A percentile compares a stretch with the other conserved stretches of the same genome.
phyloP scores from a whole-genome alignment of 2,888 invertebrate genomes.

The Lumbricus terrestris region DNA sequence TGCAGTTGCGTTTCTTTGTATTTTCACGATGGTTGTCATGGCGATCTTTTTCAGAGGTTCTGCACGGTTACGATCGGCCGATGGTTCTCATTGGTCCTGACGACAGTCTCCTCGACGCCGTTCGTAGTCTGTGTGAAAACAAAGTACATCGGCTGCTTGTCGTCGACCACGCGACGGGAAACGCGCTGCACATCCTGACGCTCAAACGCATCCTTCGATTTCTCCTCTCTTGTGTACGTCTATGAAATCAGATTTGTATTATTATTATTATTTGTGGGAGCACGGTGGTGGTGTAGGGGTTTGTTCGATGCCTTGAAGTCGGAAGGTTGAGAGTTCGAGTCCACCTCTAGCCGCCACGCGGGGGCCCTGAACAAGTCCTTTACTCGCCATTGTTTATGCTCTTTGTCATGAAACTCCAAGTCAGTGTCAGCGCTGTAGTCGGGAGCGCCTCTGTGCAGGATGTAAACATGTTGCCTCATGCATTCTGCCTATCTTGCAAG shows the following conservation, averaged over 20 bases:
- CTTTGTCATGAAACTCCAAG: too few relatives aligned
- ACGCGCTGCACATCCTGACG: constrained; percentile 95
- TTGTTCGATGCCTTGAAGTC: too few relatives aligned
- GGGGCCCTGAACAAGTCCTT: too few relatives aligned
- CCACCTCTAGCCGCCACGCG: too few relatives aligned
- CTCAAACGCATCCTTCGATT: constrained; percentile 97
- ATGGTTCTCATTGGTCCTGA: constrained; percentile 20
- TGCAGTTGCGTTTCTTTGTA: background rate
- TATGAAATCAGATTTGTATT: too few relatives aligned
- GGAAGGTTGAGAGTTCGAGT: too few relatives aligned
- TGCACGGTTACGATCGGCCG: constrained; percentile 20
- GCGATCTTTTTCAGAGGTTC: constrained; percentile 17
- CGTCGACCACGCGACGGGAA: constrained; percentile 89
- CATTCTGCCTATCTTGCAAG: too few relatives aligned
- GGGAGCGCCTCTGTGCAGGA: too few relatives aligned
- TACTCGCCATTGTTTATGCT: too few relatives aligned
- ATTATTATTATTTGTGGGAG: too few relatives aligned
- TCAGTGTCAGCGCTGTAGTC: too few relatives aligned
- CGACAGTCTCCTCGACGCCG: constrained; percentile 22
- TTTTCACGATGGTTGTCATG: constrained; percentile 6
- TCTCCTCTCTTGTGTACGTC: constrained; percentile 93
- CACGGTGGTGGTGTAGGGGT: too few relatives aligned
- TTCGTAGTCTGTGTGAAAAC: constrained; percentile 19
- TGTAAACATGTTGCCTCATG: background rate
- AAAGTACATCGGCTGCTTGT: constrained; percentile 80